phyloP scores from a whole-genome alignment of 2,888 invertebrate species.

The Oscheius sp. region DNA sequence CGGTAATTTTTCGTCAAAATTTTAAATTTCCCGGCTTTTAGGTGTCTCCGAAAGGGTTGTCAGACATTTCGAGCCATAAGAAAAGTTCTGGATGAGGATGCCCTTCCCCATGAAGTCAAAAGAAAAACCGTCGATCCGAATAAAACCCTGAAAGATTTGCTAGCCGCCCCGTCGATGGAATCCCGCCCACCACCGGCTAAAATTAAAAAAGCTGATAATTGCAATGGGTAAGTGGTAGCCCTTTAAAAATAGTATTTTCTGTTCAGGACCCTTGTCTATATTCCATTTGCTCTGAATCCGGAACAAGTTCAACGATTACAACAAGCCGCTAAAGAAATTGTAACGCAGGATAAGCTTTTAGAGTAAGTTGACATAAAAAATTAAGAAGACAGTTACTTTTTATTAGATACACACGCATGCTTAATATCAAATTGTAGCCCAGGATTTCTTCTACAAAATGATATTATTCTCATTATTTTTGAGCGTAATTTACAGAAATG shows the following conservation, averaged over 20 bases:
- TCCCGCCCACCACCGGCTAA: neutral
- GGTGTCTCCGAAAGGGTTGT: constrained; percentile 53
- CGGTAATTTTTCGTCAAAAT: constrained; percentile 20
- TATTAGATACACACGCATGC: too few species aligned
- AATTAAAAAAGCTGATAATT: neutral
- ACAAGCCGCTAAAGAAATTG: constrained; percentile 16
- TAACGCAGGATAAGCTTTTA: neutral
- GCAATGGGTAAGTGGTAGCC: neutral
- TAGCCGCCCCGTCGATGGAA: neutral
- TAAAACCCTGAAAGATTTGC: neutral
- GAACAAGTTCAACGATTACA: constrained; percentile 12
- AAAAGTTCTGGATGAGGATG: constrained; percentile 41
- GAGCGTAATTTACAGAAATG: neutral
- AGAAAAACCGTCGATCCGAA: neutral
- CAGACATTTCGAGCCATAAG: constrained; percentile 54
- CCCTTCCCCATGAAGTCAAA: neutral
- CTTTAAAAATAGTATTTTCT: neutral
- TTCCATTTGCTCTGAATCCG: constrained; percentile 21
- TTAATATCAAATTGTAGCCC: too few species aligned
- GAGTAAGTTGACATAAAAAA: constrained; percentile 24
- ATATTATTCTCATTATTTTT: too few species aligned
- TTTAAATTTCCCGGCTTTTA: neutral
- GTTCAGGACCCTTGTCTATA: constrained; percentile 32
- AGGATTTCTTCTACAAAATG: too few species aligned
- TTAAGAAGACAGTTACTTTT: too few species aligned